phyloP scores from a whole-genome alignment of 2,113 vertebrate genomes.

The Etheostoma cragini region DNA sequence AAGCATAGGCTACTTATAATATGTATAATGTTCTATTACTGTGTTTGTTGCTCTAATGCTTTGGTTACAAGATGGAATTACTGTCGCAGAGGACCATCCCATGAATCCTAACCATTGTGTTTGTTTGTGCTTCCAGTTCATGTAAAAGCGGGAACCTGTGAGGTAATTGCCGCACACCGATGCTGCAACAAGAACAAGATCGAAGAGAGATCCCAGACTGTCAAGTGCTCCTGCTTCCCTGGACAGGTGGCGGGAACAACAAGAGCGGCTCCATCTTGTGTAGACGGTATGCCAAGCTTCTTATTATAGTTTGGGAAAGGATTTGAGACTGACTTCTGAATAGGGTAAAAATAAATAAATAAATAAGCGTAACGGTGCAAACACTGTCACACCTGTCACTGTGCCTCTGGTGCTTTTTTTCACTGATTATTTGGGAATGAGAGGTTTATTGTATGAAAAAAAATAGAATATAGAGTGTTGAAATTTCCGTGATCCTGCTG shows the following conservation, averaged over 20 bases:
- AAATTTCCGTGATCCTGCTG: conserved; percentile 23
- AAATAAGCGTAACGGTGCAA: conserved; percentile 19
- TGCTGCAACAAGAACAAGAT: conserved; percentile 99
- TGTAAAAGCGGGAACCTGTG: conserved; percentile 93
- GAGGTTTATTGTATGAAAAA: conserved; percentile 16
- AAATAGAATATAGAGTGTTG: neutral
- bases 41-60: neutral
- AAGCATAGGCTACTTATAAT: neutral
- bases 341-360: neutral
- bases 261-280: conserved; percentile 93
- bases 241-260: conserved; percentile 98
- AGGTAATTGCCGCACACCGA: conserved; percentile 94
- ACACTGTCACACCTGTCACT: conserved; percentile 56
- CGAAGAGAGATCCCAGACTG: conserved; percentile 96
- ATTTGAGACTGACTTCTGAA: conserved; percentile 44
- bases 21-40: neutral
- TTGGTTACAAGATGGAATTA: neutral
- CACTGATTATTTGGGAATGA: conserved; percentile 24
- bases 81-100: neutral
- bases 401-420: conserved; percentile 22
- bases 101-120: conserved; percentile 24
- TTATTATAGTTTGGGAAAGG: conserved; percentile 46
- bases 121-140: conserved; percentile 84
- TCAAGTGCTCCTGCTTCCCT: conserved; percentile 97
- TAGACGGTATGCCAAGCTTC: conserved; percentile 89